A percentile compares a stretch with the other conserved stretches of the same genome.
These are phyloP conservation scores for Rhizoglyphus robini DNA, from an alignment of 1,140 invertebrate species.

Conservation along the genomic window DNA sequence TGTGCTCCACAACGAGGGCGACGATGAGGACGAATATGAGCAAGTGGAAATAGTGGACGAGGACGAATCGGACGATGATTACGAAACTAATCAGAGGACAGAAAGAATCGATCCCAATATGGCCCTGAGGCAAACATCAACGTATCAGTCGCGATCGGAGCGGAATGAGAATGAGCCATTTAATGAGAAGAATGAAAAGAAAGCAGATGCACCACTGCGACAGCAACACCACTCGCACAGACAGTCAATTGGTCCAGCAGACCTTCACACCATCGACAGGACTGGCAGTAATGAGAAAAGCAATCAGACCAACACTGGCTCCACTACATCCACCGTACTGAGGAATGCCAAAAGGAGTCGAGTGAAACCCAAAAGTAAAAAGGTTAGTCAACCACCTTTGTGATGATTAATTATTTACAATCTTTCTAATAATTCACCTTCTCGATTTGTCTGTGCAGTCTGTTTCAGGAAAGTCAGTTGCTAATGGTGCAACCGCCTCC, in stretches of 20 bases:
- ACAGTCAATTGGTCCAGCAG: background rate
- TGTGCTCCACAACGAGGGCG: background rate
- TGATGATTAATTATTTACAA: background rate
- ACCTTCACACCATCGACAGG: background rate
- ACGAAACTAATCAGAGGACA: background rate
- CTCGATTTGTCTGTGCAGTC: background rate
- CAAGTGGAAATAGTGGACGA: background rate
- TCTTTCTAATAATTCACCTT: background rate
- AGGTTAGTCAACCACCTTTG: background rate
- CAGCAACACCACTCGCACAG: background rate
- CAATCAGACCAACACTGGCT: background rate
- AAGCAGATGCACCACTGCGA: background rate
- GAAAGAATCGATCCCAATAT: background rate
- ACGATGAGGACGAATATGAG: background rate
- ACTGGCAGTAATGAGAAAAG: slow-evolving; percentile 1
- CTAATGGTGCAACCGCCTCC: background rate
- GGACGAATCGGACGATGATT: background rate
- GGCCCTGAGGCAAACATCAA: background rate
- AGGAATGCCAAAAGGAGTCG: background rate
- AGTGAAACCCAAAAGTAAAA: background rate
- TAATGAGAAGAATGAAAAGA: background rate
- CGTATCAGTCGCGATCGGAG: background rate
- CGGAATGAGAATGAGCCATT: background rate
- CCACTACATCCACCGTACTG: background rate
- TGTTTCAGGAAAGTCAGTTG: background rate